Evolutionary conservation across 2,888 invertebrate species (phyloP).

Genomic region (Trypoxylon attenuatum): DNA sequence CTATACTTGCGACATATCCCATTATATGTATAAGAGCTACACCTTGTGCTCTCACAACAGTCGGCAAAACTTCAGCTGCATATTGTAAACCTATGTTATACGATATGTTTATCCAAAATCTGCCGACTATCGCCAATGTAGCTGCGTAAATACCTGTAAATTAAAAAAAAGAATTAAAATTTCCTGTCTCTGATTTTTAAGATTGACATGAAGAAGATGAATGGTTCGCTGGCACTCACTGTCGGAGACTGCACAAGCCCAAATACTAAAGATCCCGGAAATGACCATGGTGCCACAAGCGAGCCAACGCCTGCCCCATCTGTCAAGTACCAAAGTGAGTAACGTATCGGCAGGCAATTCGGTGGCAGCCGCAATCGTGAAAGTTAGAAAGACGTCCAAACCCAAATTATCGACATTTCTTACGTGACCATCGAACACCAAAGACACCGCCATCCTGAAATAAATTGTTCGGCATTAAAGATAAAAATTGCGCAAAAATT

Average conservation of each 20-base stretch:
- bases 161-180: not conserved
- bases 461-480: not conserved
- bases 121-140: constrained; percentile 85
- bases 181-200: not conserved
- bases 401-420: constrained; percentile 90
- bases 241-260: constrained; percentile 84
- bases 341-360: constrained; percentile 91
- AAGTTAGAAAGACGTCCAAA: constrained; percentile 88
- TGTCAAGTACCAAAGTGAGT: constrained; percentile 84
- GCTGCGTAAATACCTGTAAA: constrained; percentile 83
- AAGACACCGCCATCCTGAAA: constrained; percentile 85
- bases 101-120: constrained; percentile 91
- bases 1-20: constrained; percentile 89
- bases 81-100: constrained; percentile 94
- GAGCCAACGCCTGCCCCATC: constrained; percentile 90
- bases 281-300: constrained; percentile 88
- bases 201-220: not conserved
- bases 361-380: constrained; percentile 88
- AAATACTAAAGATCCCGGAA: constrained; percentile 87
- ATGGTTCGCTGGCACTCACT: constrained; percentile 77
- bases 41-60: constrained; percentile 90
- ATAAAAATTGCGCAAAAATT: not conserved
- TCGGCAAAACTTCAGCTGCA: constrained; percentile 90
- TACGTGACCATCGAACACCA: constrained; percentile 92
- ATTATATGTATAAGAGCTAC: constrained; percentile 91